Conservation (phyloP, 2,113 vertebrate genomes). For the Gadus chalcogrammus region DNA sequence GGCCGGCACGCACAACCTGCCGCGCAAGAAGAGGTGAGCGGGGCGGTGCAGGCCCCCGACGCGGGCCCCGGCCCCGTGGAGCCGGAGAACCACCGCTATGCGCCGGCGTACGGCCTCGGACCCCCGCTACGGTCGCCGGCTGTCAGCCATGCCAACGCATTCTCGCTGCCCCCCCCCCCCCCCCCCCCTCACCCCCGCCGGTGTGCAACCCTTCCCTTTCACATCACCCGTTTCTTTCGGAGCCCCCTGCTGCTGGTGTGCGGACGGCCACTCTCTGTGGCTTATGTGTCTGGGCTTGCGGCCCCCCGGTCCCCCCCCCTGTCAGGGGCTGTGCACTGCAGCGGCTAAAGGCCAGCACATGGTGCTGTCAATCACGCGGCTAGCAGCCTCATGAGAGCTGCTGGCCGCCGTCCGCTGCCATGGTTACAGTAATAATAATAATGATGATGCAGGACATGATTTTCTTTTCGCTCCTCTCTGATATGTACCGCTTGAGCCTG, state of each 20-base stretch:
- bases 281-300: conserved; percentile 52
- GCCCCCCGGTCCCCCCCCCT: conserved; percentile 30
- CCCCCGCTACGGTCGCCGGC: background rate
- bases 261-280: conserved; percentile 56
- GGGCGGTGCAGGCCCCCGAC: conserved; percentile 39
- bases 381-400: conserved; percentile 32
- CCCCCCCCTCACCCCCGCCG: conserved; percentile 27
- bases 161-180: conserved; percentile 4
- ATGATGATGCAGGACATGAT: too few species aligned
- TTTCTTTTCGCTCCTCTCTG: too few species aligned
- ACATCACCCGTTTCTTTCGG: too few species aligned
- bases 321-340: conserved; percentile 61
- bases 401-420: too few species aligned
- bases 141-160: too few species aligned
- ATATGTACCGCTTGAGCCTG: too few species aligned
- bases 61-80: conserved; percentile 13
- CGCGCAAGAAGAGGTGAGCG: conserved; percentile 80
- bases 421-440: too few species aligned
- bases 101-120: conserved; percentile 42
- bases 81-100: conserved; percentile 27
- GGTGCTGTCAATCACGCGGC: conserved; percentile 63
- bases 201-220: too few species aligned
- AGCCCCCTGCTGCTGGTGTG: conserved; percentile 48
- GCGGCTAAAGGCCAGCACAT: conserved; percentile 63
- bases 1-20: conserved; percentile 76